A percentile compares a stretch with the other conserved stretches of the same genome.
phyloP scores from a whole-genome alignment of 2,113 vertebrate species.

The Accipiter cooperii region DNA sequence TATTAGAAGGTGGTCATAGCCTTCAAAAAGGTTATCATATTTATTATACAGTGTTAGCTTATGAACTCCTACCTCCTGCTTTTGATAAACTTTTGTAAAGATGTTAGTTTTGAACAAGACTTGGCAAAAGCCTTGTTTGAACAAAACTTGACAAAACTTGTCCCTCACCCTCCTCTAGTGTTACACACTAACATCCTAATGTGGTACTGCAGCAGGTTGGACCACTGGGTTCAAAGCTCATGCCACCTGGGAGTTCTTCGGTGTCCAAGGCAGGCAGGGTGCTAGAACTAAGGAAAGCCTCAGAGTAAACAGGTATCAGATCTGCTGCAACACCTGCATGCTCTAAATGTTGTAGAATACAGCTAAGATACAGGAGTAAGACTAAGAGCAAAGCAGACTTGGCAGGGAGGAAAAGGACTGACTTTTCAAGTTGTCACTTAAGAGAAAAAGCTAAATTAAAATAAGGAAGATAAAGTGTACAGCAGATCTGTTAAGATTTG shows the following conservation, averaged over 20 bases:
- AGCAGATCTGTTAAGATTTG: neutral
- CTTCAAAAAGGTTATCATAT: neutral
- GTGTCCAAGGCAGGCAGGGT: neutral
- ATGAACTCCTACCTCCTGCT: neutral
- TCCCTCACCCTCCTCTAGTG: neutral
- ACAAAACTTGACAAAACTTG: neutral
- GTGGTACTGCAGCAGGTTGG: neutral
- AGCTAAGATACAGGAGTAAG: neutral
- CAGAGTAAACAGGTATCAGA: neutral
- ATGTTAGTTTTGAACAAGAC: neutral
- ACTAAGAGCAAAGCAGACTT: neutral
- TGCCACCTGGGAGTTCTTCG: accelerated
- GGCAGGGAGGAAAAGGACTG: accelerated
- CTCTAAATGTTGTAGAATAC: neutral
- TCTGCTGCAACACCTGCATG: neutral
- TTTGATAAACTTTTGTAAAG: accelerated
- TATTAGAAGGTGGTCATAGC: neutral
- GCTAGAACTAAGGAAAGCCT: neutral
- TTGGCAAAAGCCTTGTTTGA: neutral
- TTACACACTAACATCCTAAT: accelerated
- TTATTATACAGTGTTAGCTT: neutral
- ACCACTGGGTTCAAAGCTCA: neutral
- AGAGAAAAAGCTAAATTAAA: neutral
- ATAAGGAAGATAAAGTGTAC: neutral
- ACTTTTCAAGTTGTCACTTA: neutral